Percentiles rank a stretch among this genome's conserved stretches.
Evolutionary conservation across 2,888 invertebrate species (phyloP).

Genomic region (Lucinisca nassula): DNA sequence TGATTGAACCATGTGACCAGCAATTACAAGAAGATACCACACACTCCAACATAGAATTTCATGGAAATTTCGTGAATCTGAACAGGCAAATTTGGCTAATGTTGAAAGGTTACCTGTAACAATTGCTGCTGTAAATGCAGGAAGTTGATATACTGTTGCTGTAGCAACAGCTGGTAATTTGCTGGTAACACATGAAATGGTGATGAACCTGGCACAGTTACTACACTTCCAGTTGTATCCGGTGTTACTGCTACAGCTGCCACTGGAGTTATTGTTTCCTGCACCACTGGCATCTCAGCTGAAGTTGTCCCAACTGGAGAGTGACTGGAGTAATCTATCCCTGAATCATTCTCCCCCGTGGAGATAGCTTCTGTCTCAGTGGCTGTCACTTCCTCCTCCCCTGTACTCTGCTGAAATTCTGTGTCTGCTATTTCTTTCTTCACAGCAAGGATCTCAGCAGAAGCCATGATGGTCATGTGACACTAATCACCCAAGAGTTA

Average conservation of each 20-base stretch:
- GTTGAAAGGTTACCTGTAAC: slow-evolving; percentile 66
- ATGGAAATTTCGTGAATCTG: no score
- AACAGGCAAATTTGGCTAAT: no score
- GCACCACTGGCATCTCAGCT: slow-evolving; percentile 44
- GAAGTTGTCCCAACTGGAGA: neutral
- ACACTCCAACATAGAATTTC: no score
- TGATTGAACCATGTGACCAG: no score
- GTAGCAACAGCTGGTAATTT: slow-evolving; percentile 68
- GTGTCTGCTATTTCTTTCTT: neutral
- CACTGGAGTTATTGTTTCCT: slow-evolving; percentile 27
- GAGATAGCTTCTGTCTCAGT: slow-evolving; percentile 49
- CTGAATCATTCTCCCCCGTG: neutral
- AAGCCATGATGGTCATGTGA: neutral
- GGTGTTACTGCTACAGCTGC: neutral
- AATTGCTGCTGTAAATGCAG: slow-evolving; percentile 80
- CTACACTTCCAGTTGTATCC: neutral
- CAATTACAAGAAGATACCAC: no score
- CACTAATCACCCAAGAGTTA: neutral
- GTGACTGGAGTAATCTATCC: neutral
- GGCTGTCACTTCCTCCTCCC: slow-evolving; percentile 39
- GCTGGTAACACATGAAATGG: slow-evolving; percentile 28
- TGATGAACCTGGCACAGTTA: neutral
- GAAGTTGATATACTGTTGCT: slow-evolving; percentile 78
- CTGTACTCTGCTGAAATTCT: slow-evolving; percentile 24
- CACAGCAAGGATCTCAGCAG: neutral